Evolutionary conservation across 2,113 vertebrate species (phyloP).

Genomic region (Microtus ochrogaster): DNA sequence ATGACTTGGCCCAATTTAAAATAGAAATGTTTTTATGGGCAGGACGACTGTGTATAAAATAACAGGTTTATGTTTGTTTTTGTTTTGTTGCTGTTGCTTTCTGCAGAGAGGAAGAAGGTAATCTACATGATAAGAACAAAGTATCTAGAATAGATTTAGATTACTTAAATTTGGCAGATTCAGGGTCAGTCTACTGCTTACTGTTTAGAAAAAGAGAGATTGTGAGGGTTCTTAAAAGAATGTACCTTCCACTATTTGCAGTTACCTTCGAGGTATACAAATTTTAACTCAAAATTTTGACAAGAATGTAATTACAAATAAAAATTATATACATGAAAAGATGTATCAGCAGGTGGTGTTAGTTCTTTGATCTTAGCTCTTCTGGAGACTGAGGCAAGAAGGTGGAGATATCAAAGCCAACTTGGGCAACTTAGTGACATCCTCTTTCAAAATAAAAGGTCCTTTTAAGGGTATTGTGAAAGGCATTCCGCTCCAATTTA

Average conservation of each 20-base stretch:
- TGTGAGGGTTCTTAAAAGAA: neutral
- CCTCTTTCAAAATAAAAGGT: neutral
- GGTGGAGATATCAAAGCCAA: neutral
- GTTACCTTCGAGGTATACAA: neutral
- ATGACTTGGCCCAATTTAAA: neutral
- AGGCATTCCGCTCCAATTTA: neutral
- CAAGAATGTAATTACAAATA: neutral
- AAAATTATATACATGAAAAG: neutral
- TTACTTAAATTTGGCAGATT: neutral
- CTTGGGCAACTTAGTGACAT: neutral
- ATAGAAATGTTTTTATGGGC: neutral
- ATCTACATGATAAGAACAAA: neutral
- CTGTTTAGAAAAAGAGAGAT: neutral
- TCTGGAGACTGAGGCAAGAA: neutral
- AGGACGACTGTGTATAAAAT: neutral
- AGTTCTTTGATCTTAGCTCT: neutral
- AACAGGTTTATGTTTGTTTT: neutral
- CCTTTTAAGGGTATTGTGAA: neutral
- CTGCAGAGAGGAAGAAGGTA: neutral
- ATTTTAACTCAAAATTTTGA: neutral
- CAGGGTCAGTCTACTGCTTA: neutral
- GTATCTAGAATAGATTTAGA: neutral
- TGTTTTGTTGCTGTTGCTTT: neutral
- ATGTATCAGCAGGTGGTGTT: neutral
- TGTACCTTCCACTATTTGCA: rapidly evolving